phyloP scores from a whole-genome alignment of 2,113 vertebrate genomes.

The Catharus fuscescens region DNA sequence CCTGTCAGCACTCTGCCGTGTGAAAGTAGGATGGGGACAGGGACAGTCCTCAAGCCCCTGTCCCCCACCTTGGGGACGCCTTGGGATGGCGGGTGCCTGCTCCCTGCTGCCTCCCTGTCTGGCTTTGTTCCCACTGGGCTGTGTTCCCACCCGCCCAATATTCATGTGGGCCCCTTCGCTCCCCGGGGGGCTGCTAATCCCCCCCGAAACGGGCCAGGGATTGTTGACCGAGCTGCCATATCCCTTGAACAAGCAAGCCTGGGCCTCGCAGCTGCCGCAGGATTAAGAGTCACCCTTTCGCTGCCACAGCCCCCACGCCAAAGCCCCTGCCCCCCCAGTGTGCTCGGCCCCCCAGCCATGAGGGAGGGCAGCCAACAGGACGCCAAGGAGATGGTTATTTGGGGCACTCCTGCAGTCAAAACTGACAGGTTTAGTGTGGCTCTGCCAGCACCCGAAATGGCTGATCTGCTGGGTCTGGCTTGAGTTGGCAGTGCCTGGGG shows the following conservation, averaged over 20 bases:
- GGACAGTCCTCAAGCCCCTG: background rate
- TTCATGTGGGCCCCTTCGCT: slow-evolving; percentile 55
- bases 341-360: rapidly evolving
- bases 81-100: background rate
- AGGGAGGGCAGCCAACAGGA: background rate
- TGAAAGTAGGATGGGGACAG: background rate
- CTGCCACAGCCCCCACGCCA: background rate
- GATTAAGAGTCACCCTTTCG: slow-evolving; percentile 53
- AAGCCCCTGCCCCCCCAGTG: background rate
- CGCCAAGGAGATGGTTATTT: background rate
- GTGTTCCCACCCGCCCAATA: slow-evolving; percentile 37
- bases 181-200: slow-evolving; percentile 53
- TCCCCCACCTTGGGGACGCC: background rate
- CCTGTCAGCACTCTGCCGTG: slow-evolving; percentile 16
- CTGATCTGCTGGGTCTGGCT: background rate
- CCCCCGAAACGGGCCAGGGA: background rate
- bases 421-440: background rate
- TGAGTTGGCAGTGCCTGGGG: background rate
- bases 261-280: slow-evolving; percentile 35
- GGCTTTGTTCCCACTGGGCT: slow-evolving; percentile 13
- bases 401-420: background rate
- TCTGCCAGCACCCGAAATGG: background rate
- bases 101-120: background rate
- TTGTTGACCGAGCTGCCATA: slow-evolving; percentile 64
- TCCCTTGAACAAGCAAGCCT: slow-evolving; percentile 70